A percentile compares a stretch with the other conserved stretches of the same genome.
Evolutionary conservation across 2,888 invertebrate species (phyloP).

Genomic region (Xestia c-nigrum): DNA sequence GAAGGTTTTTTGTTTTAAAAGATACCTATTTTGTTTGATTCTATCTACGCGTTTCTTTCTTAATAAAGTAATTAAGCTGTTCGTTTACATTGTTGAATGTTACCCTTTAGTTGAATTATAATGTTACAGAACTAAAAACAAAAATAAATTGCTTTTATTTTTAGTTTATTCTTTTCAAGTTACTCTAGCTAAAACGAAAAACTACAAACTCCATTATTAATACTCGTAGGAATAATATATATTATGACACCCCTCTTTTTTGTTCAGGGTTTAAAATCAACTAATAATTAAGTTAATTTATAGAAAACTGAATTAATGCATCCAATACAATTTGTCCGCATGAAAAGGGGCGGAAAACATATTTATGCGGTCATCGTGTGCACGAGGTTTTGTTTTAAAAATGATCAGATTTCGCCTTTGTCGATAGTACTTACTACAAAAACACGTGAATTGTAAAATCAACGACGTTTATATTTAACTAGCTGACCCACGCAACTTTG

Average conservation of each 20-base stretch:
- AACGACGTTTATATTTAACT: neutral
- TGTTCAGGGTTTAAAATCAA: too few species aligned
- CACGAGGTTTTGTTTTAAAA: neutral
- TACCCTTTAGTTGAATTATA: neutral
- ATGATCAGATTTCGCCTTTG: neutral
- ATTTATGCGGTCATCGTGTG: too few species aligned
- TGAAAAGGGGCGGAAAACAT: too few species aligned
- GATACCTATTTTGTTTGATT: neutral
- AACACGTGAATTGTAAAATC: constrained; percentile 17
- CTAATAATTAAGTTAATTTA: neutral
- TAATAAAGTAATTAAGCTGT: neutral
- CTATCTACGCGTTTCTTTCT: neutral
- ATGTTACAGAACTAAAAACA: neutral
- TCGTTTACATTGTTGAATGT: neutral
- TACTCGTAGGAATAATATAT: too few species aligned
- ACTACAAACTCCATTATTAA: neutral
- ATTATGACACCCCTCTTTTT: too few species aligned
- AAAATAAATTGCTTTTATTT: neutral
- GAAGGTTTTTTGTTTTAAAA: neutral
- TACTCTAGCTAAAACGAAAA: too few species aligned
- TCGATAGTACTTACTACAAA: neutral
- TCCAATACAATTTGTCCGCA: neutral
- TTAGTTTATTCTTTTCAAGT: neutral
- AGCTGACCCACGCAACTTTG: too few species aligned
- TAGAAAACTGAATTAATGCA: neutral